Conservation (phyloP, 2,797 vertebrate genomes). For the Tokudaia tokunoshimensis region DNA sequence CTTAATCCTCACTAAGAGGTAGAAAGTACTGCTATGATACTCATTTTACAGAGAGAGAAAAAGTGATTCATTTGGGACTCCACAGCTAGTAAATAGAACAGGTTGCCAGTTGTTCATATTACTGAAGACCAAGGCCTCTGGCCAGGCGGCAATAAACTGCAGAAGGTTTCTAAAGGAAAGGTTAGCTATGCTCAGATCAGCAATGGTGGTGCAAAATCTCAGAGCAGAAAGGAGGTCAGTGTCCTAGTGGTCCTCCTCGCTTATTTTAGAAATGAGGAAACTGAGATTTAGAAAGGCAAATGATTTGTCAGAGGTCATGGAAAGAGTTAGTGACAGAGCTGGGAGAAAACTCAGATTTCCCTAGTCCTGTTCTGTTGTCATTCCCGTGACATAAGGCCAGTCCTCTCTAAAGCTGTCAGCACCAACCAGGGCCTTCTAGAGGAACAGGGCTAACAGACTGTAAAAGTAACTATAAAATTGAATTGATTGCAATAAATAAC, state of each 20-base stretch:
- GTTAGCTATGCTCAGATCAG: conserved; percentile 5
- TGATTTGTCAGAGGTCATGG: conserved; percentile 5
- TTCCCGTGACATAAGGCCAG: background rate
- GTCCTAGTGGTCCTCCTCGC: background rate
- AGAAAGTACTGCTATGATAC: background rate
- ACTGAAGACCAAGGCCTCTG: background rate
- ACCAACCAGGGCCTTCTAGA: background rate
- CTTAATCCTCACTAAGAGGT: background rate
- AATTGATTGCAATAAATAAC: background rate
- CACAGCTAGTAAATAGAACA: conserved; percentile 33
- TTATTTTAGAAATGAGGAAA: conserved; percentile 77
- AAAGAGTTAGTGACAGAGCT: background rate
- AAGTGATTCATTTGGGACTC: background rate
- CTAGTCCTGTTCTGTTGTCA: background rate
- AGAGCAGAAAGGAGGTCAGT: conserved; percentile 54
- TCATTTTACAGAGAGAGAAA: background rate
- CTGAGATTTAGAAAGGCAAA: conserved; percentile 48
- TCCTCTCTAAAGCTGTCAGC: background rate
- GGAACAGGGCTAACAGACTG: background rate
- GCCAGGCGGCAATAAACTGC: conserved; percentile 36
- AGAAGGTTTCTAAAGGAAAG: conserved; percentile 27
- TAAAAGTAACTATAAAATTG: background rate
- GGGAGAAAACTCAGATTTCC: background rate
- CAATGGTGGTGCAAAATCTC: conserved; percentile 40
- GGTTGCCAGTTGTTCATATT: background rate